phyloP scores from a whole-genome alignment of 2,888 invertebrate genomes.

The Cheilosia soror region DNA sequence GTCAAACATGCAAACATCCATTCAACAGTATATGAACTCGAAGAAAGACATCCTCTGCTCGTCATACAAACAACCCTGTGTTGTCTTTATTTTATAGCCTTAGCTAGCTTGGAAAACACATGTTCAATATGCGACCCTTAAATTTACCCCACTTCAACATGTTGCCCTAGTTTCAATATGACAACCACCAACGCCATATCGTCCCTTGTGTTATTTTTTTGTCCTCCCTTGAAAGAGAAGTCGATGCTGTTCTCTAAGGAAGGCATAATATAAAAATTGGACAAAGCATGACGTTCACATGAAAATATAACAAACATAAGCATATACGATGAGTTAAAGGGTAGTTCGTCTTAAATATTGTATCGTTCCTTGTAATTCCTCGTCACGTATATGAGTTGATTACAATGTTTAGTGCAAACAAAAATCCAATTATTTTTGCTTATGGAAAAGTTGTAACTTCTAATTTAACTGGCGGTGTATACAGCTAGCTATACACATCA shows the following conservation, averaged over 20 bases:
- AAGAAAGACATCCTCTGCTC: slow-evolving; percentile 11
- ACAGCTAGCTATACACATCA: neutral
- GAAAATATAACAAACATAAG: neutral
- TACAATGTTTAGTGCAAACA: slow-evolving; percentile 15
- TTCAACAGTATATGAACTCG: neutral
- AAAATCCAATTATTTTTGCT: slow-evolving; percentile 52
- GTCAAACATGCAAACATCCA: slow-evolving; percentile 46
- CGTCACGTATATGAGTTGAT: neutral
- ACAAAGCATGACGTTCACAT: slow-evolving; percentile 29
- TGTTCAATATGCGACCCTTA: slow-evolving; percentile 61
- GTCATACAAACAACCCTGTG: slow-evolving; percentile 33
- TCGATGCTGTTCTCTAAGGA: neutral
- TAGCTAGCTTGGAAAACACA: slow-evolving; percentile 38
- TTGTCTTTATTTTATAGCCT: slow-evolving; percentile 29
- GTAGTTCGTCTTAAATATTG: neutral
- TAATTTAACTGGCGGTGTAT: slow-evolving; percentile 21
- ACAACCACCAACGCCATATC: slow-evolving; percentile 10
- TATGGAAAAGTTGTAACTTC: slow-evolving; percentile 8
- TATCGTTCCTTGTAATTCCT: neutral
- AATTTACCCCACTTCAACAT: slow-evolving; percentile 39
- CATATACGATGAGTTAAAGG: slow-evolving; percentile 9
- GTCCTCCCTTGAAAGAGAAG: slow-evolving; percentile 3
- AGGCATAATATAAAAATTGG: slow-evolving; percentile 44
- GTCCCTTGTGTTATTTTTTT: slow-evolving; percentile 22
- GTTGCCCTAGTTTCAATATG: slow-evolving; percentile 40